A percentile compares a stretch with the other conserved stretches of the same genome.
Evolutionary conservation across 2,888 invertebrate species (phyloP).

Genomic region (Eulithis prunata): DNA sequence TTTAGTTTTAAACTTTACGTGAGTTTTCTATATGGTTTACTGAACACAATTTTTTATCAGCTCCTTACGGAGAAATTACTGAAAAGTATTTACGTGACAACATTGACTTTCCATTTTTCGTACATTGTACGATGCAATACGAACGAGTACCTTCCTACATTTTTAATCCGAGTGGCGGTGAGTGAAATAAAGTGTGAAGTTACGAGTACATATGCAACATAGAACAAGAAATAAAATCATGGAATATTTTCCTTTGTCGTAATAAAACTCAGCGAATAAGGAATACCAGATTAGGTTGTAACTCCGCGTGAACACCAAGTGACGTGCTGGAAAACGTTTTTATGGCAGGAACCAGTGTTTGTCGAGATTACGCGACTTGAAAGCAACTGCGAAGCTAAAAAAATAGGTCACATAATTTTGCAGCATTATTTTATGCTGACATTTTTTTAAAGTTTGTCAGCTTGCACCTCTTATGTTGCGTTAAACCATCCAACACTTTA

Average conservation of each 20-base stretch:
- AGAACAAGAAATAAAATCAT: conserved; percentile 15
- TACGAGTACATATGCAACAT: conserved; percentile 2
- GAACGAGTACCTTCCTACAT: too few relatives aligned
- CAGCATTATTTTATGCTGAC: conserved; percentile 8
- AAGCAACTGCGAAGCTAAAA: conserved; percentile 15
- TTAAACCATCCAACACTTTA: not conserved
- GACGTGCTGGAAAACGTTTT: conserved; percentile 29
- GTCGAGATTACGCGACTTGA: conserved; percentile 25
- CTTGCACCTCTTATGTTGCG: not conserved
- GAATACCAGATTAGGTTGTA: conserved; percentile 32
- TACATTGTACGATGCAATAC: too few relatives aligned
- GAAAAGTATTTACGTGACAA: too few relatives aligned
- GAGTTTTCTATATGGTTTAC: too few relatives aligned
- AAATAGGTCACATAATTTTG: conserved; percentile 17
- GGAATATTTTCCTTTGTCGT: conserved; percentile 15
- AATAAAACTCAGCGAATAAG: conserved; percentile 33
- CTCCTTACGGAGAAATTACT: too few relatives aligned
- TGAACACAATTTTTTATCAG: too few relatives aligned
- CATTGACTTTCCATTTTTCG: too few relatives aligned
- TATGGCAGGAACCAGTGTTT: conserved; percentile 29
- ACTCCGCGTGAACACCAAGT: conserved; percentile 24
- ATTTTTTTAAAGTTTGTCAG: conserved; percentile 2
- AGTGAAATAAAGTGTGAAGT: not conserved
- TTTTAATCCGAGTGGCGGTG: too few relatives aligned
- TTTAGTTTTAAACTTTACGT: too few relatives aligned